These are phyloP conservation scores for Macrotrachela quadricornifera DNA, from an alignment of 1,140 invertebrate genomes.

Conservation along the genomic window DNA sequence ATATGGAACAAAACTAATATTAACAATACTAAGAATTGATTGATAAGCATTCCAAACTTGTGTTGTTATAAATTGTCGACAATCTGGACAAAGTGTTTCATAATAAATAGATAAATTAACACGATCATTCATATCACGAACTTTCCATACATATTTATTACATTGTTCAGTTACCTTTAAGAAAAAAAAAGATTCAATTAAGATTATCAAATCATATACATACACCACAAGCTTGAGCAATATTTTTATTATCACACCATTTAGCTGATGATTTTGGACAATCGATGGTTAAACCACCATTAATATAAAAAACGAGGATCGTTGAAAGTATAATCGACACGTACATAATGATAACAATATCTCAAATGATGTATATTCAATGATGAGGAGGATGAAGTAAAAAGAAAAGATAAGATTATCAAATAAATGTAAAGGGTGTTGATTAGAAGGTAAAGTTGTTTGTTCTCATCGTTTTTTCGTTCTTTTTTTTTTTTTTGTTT, in stretches of 20 bases:
- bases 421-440: too few relatives aligned
- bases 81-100: constrained; percentile 73
- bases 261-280: not conserved
- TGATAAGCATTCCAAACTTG: constrained; percentile 46
- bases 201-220: not conserved
- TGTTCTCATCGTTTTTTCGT: too few relatives aligned
- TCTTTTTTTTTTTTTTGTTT: too few relatives aligned
- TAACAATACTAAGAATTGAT: constrained; percentile 23
- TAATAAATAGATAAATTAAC: constrained; percentile 54
- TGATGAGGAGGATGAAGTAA: too few relatives aligned
- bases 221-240: constrained; percentile 16
- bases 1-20: constrained; percentile 45
- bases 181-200: not conserved
- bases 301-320: too few relatives aligned
- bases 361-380: too few relatives aligned
- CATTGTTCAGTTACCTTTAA: constrained; percentile 19
- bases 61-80: constrained; percentile 53
- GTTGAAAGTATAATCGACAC: too few relatives aligned
- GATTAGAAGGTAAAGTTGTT: too few relatives aligned
- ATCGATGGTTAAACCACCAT: not conserved
- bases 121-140: not conserved
- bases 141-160: constrained; percentile 10
- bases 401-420: too few relatives aligned
- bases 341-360: too few relatives aligned
- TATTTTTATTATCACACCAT: constrained; percentile 16